A percentile compares a stretch with the other conserved stretches of the same genome.
phyloP scores from a whole-genome alignment of 2,888 invertebrate species.

The Neoscelio sp. region DNA sequence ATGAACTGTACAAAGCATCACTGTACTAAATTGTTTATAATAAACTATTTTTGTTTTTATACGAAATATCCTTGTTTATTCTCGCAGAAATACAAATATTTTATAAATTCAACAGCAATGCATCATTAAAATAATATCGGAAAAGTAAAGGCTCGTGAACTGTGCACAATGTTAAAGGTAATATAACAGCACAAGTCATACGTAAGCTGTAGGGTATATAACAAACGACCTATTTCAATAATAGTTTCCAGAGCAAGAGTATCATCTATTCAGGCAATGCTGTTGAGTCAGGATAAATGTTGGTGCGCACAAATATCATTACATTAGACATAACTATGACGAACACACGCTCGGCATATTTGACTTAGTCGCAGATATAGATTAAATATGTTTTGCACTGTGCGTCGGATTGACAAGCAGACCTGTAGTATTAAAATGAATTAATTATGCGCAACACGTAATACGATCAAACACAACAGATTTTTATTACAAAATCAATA shows the following conservation, averaged over 20 bases:
- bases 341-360: slow-evolving; percentile 32
- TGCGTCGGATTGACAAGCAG: slow-evolving; percentile 8
- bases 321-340: slow-evolving; percentile 56
- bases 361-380: slow-evolving; percentile 40
- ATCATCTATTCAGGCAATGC: slow-evolving; percentile 55
- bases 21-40: too few relatives aligned
- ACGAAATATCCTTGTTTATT: too few relatives aligned
- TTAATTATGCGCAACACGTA: slow-evolving; percentile 9
- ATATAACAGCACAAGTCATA: slow-evolving; percentile 18
- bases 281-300: slow-evolving; percentile 54
- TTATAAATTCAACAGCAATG: background rate
- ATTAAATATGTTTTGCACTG: slow-evolving; percentile 29
- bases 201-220: slow-evolving; percentile 43
- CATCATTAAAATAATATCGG: background rate
- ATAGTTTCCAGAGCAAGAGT: slow-evolving; percentile 52
- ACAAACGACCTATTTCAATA: slow-evolving; percentile 60
- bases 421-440: slow-evolving; percentile 18
- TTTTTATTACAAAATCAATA: background rate
- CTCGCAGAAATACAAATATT: too few relatives aligned
- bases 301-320: slow-evolving; percentile 56
- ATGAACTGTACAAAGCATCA: too few relatives aligned
- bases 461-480: slow-evolving; percentile 7
- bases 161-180: slow-evolving; percentile 12
- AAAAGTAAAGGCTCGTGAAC: background rate
- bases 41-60: too few relatives aligned